Evolutionary conservation across 2,888 invertebrate species (phyloP).

Genomic region (Aplocera efformata): DNA sequence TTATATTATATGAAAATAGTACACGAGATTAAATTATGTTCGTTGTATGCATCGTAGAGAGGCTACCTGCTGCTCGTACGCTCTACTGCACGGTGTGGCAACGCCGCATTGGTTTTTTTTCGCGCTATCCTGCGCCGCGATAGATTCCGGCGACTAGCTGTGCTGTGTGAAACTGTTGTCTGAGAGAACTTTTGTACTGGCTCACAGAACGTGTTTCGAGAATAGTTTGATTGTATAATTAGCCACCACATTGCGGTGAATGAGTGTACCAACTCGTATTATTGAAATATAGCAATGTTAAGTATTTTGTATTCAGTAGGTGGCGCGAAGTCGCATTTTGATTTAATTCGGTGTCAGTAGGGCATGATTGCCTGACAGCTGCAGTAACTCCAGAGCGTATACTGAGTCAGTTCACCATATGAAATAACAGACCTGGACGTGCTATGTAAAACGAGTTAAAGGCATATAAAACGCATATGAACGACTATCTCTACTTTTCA

Average conservation of each 20-base stretch:
- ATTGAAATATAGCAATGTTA: conserved; percentile 42
- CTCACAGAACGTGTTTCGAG: conserved; percentile 51
- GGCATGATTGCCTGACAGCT: conserved; percentile 52
- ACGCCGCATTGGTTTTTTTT: conserved; percentile 73
- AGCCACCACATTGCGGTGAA: conserved; percentile 45
- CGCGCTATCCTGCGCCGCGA: conserved; percentile 60
- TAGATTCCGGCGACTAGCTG: conserved; percentile 47
- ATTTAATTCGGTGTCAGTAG: conserved; percentile 71
- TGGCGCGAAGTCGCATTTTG: conserved; percentile 51
- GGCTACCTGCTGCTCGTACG: conserved; percentile 71
- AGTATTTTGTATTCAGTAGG: conserved; percentile 52
- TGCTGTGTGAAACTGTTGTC: conserved; percentile 50
- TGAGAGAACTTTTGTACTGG: conserved; percentile 44
- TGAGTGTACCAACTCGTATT: conserved; percentile 33
- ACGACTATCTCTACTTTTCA: too few relatives aligned
- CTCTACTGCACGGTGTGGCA: conserved; percentile 73
- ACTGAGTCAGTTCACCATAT: conserved; percentile 41
- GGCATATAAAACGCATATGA: too few relatives aligned
- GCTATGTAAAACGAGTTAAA: neutral
- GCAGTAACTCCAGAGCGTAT: conserved; percentile 30
- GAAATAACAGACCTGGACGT: conserved; percentile 41
- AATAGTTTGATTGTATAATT: conserved; percentile 51
- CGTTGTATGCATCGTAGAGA: conserved; percentile 58
- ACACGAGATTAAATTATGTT: conserved; percentile 41
- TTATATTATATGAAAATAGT: conserved; percentile 38